Conservation (phyloP, 2,797 vertebrate species). For the Macroramphosus scolopax region DNA sequence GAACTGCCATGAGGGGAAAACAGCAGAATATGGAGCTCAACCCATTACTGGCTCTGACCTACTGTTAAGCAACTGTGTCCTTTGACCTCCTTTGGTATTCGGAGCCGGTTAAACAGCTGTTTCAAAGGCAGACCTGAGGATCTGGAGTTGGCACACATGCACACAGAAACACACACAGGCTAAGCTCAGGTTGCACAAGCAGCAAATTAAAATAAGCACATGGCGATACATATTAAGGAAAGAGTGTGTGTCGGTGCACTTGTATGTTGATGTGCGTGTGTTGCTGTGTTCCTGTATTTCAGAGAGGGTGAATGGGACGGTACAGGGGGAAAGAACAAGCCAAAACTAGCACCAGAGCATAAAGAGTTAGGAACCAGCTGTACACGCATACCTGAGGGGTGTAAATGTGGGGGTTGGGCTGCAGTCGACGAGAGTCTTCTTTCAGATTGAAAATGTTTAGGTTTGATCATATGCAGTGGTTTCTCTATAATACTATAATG, state of each 20-base stretch:
- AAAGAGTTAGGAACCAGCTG: constrained; percentile 55
- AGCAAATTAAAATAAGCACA: constrained; percentile 38
- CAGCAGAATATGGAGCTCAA: constrained; percentile 13
- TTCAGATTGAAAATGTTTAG: constrained; percentile 1
- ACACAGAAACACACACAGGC: constrained; percentile 1
- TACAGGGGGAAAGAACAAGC: constrained; percentile 45
- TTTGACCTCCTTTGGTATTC: constrained; percentile 59
- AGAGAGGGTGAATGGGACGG: constrained; percentile 1
- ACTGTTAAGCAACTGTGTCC: constrained; percentile 57
- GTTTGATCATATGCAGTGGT: neutral
- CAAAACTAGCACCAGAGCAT: constrained; percentile 52
- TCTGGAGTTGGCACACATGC: constrained; percentile 12
- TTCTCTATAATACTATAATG: constrained; percentile 1
- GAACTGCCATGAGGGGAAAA: constrained; percentile 1
- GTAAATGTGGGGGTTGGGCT: constrained; percentile 45
- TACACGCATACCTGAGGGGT: constrained; percentile 65
- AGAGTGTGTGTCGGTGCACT: neutral
- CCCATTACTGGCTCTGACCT: constrained; percentile 44
- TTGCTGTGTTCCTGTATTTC: constrained; percentile 6
- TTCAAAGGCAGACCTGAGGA: constrained; percentile 51
- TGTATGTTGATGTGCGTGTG: constrained; percentile 2
- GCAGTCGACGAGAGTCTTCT: constrained; percentile 9
- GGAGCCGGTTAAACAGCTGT: constrained; percentile 63
- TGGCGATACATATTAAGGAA: constrained; percentile 22
- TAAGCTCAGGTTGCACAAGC: constrained; percentile 49